phyloP scores from a whole-genome alignment of 2,797 vertebrate species.

The Amblyraja radiata region DNA sequence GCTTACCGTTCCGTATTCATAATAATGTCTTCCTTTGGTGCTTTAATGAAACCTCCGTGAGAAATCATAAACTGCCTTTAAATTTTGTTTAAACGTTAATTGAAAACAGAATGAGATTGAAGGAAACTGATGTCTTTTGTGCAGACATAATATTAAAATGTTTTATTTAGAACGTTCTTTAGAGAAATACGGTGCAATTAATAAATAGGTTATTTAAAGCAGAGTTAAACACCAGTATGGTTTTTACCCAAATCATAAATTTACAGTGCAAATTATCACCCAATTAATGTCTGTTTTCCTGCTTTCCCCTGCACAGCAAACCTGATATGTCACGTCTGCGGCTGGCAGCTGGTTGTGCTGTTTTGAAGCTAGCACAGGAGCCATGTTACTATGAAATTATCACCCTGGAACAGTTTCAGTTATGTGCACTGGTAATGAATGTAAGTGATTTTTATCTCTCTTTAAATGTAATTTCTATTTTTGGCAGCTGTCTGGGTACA shows the following conservation, averaged over 20 bases:
- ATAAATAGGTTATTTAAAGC: not conserved
- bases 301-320: constrained; percentile 68
- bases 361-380: constrained; percentile 92
- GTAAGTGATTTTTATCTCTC: constrained; percentile 59
- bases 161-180: not conserved
- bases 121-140: not conserved
- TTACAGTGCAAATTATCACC: not conserved
- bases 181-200: not conserved
- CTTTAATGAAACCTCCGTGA: not conserved
- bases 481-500: not conserved
- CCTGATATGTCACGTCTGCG: constrained; percentile 94
- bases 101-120: not conserved
- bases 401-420: constrained; percentile 92
- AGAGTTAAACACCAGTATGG: not conserved
- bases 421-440: constrained; percentile 90
- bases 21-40: not conserved
- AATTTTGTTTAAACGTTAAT: not conserved
- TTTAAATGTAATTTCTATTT: not conserved
- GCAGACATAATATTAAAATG: not conserved
- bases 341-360: constrained; percentile 82
- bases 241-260: constrained; percentile 11
- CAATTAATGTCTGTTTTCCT: constrained; percentile 28
- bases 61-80: not conserved
- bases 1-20: not conserved
- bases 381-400: constrained; percentile 98